Base-by-base conservation (phyloP, 2,113 vertebrate species). In the Lampris megalopsis region DNA sequence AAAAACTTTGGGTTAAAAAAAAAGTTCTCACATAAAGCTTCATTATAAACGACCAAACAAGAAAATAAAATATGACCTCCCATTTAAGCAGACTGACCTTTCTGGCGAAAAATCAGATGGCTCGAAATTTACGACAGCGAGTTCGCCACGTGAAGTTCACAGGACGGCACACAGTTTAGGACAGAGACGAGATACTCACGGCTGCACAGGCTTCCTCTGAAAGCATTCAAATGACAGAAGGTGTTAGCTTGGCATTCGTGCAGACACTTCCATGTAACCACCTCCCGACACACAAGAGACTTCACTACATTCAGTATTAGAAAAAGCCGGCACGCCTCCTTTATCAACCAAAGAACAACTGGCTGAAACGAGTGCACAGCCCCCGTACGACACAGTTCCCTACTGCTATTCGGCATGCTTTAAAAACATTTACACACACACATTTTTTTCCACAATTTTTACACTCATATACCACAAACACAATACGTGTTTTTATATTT, bases 311-410 rank as follows among this genome's bases (percentile, higher is more conserved):
- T 49, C 6, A 58, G 24, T 70, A 40, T 49, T 53, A 63, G 36
- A 82, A 76, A 48, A 62, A 5, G 42, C 4, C 37, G 73, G 40
- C 80, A 85, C 86, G 89, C 85, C 87, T 78, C 3, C 13, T 88
- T 90, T 94, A 92, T 92, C 91, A 66, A 86, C 90, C 90, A 81
- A 79, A 93, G 65, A n/a, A 90, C 90, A 41, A 73, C 91, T 87
- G 80, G 8, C 64, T 24, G 42, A 75, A 35, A 67, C 52, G 0
- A 6, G 54, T 69, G 52, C 63, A 41, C 81, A 8, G 63, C 82
- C 79, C 63, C 9, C 9, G 0, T 37, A 40, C 43, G 13, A 79
- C 50, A 67, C 49, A 85, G 79, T 24, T 60, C 75, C 73, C 67
- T 40, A 37, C 71, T 36, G 8, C 13, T 41, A 6, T 11, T 2